A percentile compares a stretch with the other conserved stretches of the same genome.
These are phyloP conservation scores for Tauraco hartlaubi DNA, from an alignment of 2,797 vertebrate genomes.

Conservation along the genomic window DNA sequence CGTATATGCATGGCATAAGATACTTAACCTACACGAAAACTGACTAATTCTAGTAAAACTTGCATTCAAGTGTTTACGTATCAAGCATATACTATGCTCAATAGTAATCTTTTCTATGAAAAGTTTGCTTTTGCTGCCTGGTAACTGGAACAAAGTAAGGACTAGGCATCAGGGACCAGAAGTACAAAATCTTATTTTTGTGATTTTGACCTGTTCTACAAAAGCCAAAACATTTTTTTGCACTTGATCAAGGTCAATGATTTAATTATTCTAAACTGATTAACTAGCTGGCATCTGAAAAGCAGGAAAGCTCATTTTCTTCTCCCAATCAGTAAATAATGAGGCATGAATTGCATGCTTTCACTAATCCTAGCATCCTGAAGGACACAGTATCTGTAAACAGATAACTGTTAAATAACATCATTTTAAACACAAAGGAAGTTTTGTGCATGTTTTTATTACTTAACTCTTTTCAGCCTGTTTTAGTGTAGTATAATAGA, in stretches of 20 bases:
- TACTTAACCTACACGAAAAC: background rate
- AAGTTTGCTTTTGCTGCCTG: background rate
- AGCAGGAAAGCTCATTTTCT: constrained; percentile 26
- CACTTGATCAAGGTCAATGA: background rate
- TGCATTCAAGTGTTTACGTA: background rate
- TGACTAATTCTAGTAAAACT: background rate
- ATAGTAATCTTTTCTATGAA: background rate
- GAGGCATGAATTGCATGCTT: background rate
- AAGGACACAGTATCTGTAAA: background rate
- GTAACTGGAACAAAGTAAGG: background rate
- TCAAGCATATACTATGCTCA: background rate
- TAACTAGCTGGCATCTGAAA: background rate
- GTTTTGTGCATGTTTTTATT: background rate
- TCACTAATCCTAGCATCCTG: background rate
- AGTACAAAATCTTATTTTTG: background rate
- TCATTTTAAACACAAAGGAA: background rate
- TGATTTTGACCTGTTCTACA: background rate
- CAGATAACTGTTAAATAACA: background rate
- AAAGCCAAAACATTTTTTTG: background rate
- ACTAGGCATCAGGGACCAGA: background rate
- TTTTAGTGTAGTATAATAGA: background rate
- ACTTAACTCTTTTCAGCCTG: background rate
- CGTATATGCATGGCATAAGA: background rate
- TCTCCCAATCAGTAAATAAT: background rate
- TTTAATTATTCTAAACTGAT: constrained; percentile 15